These are phyloP conservation scores for Conus betulinus DNA, from an alignment of 1,140 invertebrate genomes.

Conservation along the genomic window DNA sequence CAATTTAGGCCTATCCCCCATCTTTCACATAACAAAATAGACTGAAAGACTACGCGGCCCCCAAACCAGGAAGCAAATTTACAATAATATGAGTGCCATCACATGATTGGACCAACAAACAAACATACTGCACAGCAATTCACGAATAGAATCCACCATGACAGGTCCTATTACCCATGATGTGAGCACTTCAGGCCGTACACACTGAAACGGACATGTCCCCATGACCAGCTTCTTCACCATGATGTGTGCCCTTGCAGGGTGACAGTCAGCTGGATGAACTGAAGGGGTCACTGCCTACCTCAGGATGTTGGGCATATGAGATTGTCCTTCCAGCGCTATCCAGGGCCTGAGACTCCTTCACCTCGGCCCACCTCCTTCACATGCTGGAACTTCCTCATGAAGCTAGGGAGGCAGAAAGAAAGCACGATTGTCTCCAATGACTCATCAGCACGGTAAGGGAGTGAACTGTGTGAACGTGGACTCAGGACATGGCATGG, in stretches of 20 bases:
- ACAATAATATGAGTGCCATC: too few relatives aligned
- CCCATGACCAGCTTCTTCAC: too few relatives aligned
- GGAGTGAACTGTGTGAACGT: neutral
- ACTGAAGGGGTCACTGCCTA: conserved; percentile 68
- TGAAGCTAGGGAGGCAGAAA: conserved; percentile 61
- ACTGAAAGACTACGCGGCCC: too few relatives aligned
- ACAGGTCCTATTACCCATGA: too few relatives aligned
- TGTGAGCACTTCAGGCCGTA: too few relatives aligned
- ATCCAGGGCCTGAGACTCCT: conserved; percentile 78
- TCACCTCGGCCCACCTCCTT: conserved; percentile 58
- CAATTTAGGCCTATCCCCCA: too few relatives aligned
- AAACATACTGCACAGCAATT: too few relatives aligned
- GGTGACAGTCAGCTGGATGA: conserved; percentile 49
- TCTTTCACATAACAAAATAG: too few relatives aligned
- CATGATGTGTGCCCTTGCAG: neutral
- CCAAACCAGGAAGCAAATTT: too few relatives aligned
- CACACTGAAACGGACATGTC: too few relatives aligned
- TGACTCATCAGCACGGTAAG: conserved; percentile 78
- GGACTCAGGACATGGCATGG: neutral
- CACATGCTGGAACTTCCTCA: conserved; percentile 82
- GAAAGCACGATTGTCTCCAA: conserved; percentile 72
- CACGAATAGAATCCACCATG: too few relatives aligned
- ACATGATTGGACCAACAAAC: too few relatives aligned
- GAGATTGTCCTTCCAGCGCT: conserved; percentile 74
- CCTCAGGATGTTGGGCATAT: conserved; percentile 75